A percentile compares a stretch with the other conserved stretches of the same genome.
These are phyloP conservation scores for Tachycineta bicolor DNA, from an alignment of 2,113 vertebrate species.

Conservation along the genomic window DNA sequence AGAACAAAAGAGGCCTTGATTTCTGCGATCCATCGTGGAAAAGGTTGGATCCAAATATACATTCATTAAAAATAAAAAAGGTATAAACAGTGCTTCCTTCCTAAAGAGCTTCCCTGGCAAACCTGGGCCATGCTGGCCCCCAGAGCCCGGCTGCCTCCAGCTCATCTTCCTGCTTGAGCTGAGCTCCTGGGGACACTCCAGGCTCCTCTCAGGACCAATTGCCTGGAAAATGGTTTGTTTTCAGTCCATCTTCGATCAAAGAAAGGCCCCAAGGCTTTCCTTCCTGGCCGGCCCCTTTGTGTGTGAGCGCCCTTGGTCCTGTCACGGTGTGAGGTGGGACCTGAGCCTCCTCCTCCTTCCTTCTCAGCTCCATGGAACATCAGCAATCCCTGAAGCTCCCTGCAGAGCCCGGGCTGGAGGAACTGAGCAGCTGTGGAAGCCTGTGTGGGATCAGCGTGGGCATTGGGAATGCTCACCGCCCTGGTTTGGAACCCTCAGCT, in stretches of 20 bases:
- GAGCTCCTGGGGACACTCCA: neutral
- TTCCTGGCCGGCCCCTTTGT: neutral
- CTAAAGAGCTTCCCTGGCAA: constrained; percentile 1
- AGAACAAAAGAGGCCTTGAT: constrained; percentile 9
- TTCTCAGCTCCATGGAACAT: neutral
- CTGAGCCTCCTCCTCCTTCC: neutral
- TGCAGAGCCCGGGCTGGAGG: neutral
- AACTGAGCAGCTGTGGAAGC: accelerated
- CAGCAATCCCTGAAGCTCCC: accelerated
- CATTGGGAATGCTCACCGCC: accelerated
- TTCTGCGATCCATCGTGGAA: neutral
- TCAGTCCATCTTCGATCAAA: neutral
- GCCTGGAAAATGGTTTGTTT: neutral
- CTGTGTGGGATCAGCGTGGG: accelerated
- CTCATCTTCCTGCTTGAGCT: neutral
- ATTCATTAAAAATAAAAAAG: constrained; percentile 40
- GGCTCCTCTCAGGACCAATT: neutral
- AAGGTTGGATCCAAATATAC: neutral
- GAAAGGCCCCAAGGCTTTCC: neutral
- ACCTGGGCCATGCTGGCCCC: neutral
- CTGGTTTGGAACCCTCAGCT: accelerated
- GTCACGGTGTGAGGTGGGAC: accelerated
- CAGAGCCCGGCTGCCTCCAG: neutral
- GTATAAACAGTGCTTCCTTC: constrained; percentile 30
- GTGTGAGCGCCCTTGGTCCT: neutral